Evolutionary conservation across 1,140 invertebrate genomes (phyloP).

Genomic region (Psilanteris sp.): DNA sequence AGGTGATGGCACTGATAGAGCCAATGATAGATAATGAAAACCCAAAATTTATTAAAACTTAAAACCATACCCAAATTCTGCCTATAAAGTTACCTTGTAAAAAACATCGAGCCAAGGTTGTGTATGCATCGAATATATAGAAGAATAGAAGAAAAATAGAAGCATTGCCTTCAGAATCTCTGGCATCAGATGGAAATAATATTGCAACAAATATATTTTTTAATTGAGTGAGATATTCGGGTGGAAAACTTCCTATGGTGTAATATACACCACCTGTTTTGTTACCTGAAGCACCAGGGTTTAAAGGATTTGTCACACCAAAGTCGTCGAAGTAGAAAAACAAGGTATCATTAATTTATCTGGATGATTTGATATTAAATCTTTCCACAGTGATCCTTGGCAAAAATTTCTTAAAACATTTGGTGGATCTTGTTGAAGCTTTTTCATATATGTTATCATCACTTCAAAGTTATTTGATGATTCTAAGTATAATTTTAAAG

Average conservation of each 20-base stretch:
- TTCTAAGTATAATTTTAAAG: slow-evolving; percentile 22
- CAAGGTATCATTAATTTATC: slow-evolving; percentile 42
- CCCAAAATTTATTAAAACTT: too few relatives aligned
- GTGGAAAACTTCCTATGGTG: slow-evolving; percentile 16
- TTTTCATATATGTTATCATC: slow-evolving; percentile 1
- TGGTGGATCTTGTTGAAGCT: neutral
- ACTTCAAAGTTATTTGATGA: slow-evolving; percentile 9
- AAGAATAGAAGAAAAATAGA: too few relatives aligned
- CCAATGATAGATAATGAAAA: too few relatives aligned
- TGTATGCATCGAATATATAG: too few relatives aligned
- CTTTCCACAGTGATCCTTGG: slow-evolving; percentile 35
- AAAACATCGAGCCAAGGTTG: too few relatives aligned
- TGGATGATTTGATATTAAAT: slow-evolving; percentile 4
- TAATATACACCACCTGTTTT: slow-evolving; percentile 45
- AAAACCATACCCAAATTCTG: too few relatives aligned
- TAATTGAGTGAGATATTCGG: slow-evolving; percentile 11
- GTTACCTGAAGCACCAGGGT: slow-evolving; percentile 12
- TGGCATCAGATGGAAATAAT: neutral
- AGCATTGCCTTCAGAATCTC: neutral
- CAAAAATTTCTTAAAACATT: slow-evolving; percentile 15
- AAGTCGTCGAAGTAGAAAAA: slow-evolving; percentile 49
- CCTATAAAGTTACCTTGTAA: too few relatives aligned
- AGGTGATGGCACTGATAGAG: too few relatives aligned
- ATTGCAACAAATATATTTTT: slow-evolving; percentile 22
- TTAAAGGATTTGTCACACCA: slow-evolving; percentile 20